Evolutionary conservation across 2,888 invertebrate genomes (phyloP).

Genomic region (Drosophila paranaensis): DNA sequence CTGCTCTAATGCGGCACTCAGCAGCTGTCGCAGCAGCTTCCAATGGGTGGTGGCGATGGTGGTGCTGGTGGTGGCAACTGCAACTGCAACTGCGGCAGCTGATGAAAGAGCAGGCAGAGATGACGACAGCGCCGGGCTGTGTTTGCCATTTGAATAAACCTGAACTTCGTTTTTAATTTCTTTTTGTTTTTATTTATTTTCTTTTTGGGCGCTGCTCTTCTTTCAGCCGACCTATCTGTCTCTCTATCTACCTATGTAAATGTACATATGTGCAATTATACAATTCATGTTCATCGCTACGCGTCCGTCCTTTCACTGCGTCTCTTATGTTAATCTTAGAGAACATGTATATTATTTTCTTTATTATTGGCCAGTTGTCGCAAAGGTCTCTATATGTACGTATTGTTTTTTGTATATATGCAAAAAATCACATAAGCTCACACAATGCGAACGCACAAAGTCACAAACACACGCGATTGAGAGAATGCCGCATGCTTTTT

Average conservation of each 20-base stretch:
- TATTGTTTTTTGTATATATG: background rate
- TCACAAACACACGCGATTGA: slow-evolving; percentile 4
- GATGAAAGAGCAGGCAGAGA: slow-evolving; percentile 29
- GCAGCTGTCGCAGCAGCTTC: slow-evolving; percentile 24
- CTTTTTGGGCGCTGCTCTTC: slow-evolving; percentile 5
- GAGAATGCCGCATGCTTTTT: slow-evolving; percentile 26
- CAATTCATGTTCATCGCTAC: slow-evolving; percentile 24
- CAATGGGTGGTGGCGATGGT: background rate
- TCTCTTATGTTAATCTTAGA: slow-evolving; percentile 9
- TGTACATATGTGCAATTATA: slow-evolving; percentile 13
- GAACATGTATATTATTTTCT: slow-evolving; percentile 14
- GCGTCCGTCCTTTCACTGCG: background rate
- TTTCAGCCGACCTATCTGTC: background rate
- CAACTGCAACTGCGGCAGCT: slow-evolving; percentile 25
- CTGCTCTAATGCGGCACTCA: slow-evolving; percentile 21
- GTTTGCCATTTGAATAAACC: slow-evolving; percentile 55
- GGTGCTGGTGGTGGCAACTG: slow-evolving; percentile 14
- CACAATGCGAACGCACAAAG: slow-evolving; percentile 2
- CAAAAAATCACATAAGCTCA: slow-evolving; percentile 26
- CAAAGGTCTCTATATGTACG: background rate
- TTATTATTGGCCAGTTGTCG: slow-evolving; percentile 25
- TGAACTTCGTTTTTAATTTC: background rate
- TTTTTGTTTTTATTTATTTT: slow-evolving; percentile 12
- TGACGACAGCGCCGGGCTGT: slow-evolving; percentile 40
- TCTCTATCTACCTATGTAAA: background rate